Evolutionary conservation across 2,888 invertebrate genomes (phyloP).

Genomic region (Lasioglossum zephyrum): DNA sequence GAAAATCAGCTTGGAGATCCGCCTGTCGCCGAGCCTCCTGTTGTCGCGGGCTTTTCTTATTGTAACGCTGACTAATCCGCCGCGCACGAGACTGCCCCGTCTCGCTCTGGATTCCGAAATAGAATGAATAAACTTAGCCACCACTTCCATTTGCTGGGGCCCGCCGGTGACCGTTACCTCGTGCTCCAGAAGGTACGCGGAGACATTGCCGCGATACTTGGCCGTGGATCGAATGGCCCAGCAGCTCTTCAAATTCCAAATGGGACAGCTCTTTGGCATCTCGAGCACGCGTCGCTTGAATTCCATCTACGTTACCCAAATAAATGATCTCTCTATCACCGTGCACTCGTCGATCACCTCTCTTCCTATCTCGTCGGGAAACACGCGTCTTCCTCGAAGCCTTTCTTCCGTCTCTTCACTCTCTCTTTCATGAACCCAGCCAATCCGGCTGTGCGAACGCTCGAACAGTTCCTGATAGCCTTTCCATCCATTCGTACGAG

Average conservation of each 20-base stretch:
- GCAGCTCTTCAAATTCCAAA: conserved; percentile 72
- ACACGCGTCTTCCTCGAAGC: not conserved
- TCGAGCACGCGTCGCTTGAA: conserved; percentile 49
- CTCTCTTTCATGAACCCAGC: conserved; percentile 58
- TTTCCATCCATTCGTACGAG: conserved; percentile 60
- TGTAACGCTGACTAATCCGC: conserved; percentile 74
- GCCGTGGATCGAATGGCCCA: conserved; percentile 70
- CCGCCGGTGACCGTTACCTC: conserved; percentile 74
- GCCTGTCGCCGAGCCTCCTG: conserved; percentile 64
- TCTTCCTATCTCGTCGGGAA: not conserved
- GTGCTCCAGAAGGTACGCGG: conserved; percentile 74
- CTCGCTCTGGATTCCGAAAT: conserved; percentile 62
- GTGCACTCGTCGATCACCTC: not conserved
- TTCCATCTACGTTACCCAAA: conserved; percentile 14
- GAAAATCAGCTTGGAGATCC: conserved; percentile 53
- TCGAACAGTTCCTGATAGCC: conserved; percentile 30
- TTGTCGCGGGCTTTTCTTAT: conserved; percentile 64
- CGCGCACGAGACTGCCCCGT: conserved; percentile 64
- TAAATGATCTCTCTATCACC: not conserved
- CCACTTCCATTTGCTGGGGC: conserved; percentile 71
- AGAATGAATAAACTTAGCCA: conserved; percentile 76
- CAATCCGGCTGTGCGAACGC: conserved; percentile 38
- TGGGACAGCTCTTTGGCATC: conserved; percentile 64
- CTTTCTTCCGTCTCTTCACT: conserved; percentile 57
- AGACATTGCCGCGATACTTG: conserved; percentile 39